Base-by-base conservation (phyloP, 30 jellyfish, hydroid and myxozoan genomes). In the Nemopilema nomurai region DNA sequence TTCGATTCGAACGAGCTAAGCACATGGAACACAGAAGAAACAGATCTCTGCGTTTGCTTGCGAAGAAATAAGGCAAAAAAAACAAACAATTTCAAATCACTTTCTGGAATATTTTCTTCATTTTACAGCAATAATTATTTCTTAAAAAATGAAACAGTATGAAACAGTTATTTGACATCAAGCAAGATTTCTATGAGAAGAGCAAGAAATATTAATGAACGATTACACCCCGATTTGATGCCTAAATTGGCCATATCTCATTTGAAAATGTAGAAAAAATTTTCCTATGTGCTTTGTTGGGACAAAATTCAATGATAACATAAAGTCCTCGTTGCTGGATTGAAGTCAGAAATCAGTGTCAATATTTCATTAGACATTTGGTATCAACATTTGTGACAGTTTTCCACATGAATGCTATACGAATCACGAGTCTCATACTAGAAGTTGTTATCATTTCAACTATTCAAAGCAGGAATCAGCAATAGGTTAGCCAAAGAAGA, bases 101-200 rank as follows among this genome's bases (percentile, higher is more conserved):
- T 71, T 71, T 71, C 24, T 71, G 81, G 32, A 25, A 71, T 71
- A 29, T 71, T 71, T 71, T 71, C 81, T 71, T 51, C 81, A 71
- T 71, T 71, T 71, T 29, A 71, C 81, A 71, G 81, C 81, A 53
- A 21, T 53, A 71, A 71, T 71, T 71, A 25, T 71, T 71, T 71
- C 81, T 71, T 71, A 71, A 71, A 71, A 71, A 71, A 25, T 26
- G 81, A 28, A 26, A 71, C 28, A 71, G 81, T 71, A 71, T 31
- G 81, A 71, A 71, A 71, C 24, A 71, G 65, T 28, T 29, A 71
- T 71, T 23, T 53, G 64, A 71, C 63, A 71, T 53, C 50, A 71
- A 71, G 52, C 30, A 28, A 70, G 49, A 71, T 25, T 9, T 23
- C 17, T 23, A 71, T 9, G 62, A 25, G 81, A 16, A 68, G 24